These are phyloP conservation scores for Tetramorium bicarinatum DNA, from an alignment of 2,888 invertebrate species.

Conservation along the genomic window DNA sequence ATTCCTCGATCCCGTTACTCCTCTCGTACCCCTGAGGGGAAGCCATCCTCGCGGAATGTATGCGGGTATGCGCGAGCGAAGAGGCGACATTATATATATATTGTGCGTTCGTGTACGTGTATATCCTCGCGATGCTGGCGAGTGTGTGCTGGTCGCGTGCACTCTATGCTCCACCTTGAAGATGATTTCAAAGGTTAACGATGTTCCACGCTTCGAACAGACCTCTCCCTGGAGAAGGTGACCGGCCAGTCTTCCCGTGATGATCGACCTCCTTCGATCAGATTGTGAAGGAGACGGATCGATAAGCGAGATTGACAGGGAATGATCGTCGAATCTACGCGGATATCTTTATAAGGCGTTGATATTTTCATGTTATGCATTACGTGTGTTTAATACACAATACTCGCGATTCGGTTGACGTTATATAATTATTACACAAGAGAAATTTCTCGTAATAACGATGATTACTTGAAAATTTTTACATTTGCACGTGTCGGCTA, in stretches of 20 bases:
- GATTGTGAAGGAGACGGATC: conserved; percentile 62
- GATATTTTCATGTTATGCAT: not conserved
- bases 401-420: not conserved
- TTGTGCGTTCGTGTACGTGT: not conserved
- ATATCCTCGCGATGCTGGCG: not conserved
- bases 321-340: conserved; percentile 7
- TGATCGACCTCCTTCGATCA: conserved; percentile 48
- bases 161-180: conserved; percentile 59
- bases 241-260: conserved; percentile 41
- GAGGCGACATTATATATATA: conserved; percentile 59
- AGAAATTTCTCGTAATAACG: not conserved
- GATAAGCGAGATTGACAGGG: conserved; percentile 21
- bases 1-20: conserved; percentile 74
- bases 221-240: conserved; percentile 61
- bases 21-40: conserved; percentile 57
- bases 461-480: not conserved
- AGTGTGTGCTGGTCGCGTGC: conserved; percentile 31
- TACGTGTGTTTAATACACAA: not conserved
- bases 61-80: conserved; percentile 14
- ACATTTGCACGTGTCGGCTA: not conserved
- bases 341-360: conserved; percentile 18
- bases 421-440: not conserved
- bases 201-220: conserved; percentile 73
- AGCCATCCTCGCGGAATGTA: conserved; percentile 70
- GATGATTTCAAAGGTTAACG: conserved; percentile 81